A percentile compares a stretch with the other conserved stretches of the same genome.
These are phyloP conservation scores for Ormyrus nitidulus DNA, from an alignment of 2,888 invertebrate species.

Conservation along the genomic window DNA sequence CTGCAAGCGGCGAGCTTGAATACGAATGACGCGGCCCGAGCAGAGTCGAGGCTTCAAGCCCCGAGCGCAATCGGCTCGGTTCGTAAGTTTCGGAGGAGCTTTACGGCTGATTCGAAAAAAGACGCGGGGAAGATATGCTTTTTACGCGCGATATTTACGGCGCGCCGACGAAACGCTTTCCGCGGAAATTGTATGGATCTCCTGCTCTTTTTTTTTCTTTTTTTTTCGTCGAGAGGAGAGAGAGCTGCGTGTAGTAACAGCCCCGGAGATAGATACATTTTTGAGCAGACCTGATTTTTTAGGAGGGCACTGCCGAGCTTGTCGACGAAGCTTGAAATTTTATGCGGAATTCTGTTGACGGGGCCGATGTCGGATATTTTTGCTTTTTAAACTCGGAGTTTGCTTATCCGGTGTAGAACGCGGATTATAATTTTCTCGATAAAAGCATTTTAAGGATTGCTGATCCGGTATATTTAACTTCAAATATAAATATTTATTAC, in stretches of 20 bases:
- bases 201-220: too few species aligned
- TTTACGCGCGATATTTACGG: conserved; percentile 3
- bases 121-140: not conserved
- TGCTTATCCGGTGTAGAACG: too few species aligned
- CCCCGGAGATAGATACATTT: not conserved
- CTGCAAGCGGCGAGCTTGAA: not conserved
- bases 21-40: not conserved
- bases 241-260: not conserved
- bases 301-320: not conserved
- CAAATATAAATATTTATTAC: too few species aligned
- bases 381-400: too few species aligned
- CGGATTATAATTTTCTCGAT: too few species aligned
- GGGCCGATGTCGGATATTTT: too few species aligned
- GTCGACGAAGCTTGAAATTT: too few species aligned
- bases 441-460: too few species aligned
- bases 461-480: too few species aligned
- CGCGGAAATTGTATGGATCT: not conserved
- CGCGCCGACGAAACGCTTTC: not conserved
- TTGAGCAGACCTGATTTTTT: conserved; percentile 2
- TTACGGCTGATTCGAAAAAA: conserved; percentile 6
- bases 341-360: too few species aligned
- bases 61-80: not conserved
- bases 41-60: not conserved
- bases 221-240: not conserved
- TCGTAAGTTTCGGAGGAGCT: not conserved